Conservation (phyloP, 2,113 vertebrate genomes). For the Bubalus kerabau region DNA sequence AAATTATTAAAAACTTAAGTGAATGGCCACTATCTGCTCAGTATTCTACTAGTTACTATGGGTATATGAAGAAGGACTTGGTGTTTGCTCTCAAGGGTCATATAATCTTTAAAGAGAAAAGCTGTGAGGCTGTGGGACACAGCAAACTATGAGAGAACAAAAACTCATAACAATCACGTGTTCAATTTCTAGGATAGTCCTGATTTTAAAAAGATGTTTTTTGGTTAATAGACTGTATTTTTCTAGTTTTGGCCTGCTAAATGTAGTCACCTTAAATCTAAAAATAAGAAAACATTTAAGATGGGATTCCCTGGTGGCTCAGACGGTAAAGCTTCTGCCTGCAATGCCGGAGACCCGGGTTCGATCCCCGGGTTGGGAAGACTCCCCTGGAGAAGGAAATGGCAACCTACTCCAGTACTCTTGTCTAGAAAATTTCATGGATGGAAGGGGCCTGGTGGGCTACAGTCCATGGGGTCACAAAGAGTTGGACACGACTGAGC, state of each 20-base stretch:
- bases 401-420: too few species aligned
- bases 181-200: neutral
- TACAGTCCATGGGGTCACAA: too few species aligned
- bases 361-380: too few species aligned
- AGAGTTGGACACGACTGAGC: too few species aligned
- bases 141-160: neutral
- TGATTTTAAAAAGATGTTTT: neutral
- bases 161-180: neutral
- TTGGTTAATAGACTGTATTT: neutral
- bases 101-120: neutral
- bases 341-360: too few species aligned
- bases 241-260: constrained; percentile 13
- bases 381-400: too few species aligned
- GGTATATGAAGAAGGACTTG: neutral
- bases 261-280: constrained; percentile 5
- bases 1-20: neutral
- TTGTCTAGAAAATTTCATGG: too few species aligned
- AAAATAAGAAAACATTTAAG: neutral
- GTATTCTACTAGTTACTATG: neutral
- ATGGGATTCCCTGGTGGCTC: neutral
- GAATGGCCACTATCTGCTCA: neutral
- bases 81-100: neutral
- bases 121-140: neutral
- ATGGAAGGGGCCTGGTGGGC: too few species aligned
- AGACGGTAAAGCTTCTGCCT: too few species aligned